Evolutionary conservation across 2,113 vertebrate genomes (phyloP).

Genomic region (Dryoscopus gambensis): DNA sequence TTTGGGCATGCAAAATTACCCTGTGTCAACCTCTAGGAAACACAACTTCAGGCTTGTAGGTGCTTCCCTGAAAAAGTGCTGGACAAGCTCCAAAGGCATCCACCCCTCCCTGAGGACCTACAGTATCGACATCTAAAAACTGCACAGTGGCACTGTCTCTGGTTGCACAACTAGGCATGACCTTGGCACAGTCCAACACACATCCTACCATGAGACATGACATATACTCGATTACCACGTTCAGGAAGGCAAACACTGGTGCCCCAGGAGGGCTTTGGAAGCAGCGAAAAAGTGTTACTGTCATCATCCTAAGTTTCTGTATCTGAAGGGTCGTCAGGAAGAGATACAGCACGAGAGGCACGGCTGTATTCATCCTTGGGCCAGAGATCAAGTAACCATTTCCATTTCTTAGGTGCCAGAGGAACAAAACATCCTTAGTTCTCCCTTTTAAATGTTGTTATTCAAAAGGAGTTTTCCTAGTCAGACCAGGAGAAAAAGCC

Average conservation of each 20-base stretch:
- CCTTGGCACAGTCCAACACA: not conserved
- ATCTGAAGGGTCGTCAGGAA: not conserved
- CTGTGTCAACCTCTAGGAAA: not conserved
- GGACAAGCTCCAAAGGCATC: not conserved
- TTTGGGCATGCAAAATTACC: not conserved
- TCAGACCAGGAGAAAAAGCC: not conserved
- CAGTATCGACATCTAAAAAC: not conserved
- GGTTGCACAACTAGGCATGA: not conserved
- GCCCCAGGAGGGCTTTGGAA: not conserved
- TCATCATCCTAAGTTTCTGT: not conserved
- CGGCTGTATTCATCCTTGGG: not conserved
- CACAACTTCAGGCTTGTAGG: not conserved
- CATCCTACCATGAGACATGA: not conserved
- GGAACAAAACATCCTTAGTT: not conserved
- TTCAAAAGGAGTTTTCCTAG: not conserved
- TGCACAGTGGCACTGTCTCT: not conserved
- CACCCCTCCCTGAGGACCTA: not conserved
- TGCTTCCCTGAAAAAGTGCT: not conserved
- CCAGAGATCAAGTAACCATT: not conserved
- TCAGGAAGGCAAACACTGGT: not conserved
- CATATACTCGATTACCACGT: not conserved
- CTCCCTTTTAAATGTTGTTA: not conserved
- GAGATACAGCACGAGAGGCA: not conserved
- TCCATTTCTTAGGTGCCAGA: not conserved
- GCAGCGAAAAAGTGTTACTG: not conserved